Conservation (phyloP, 2,113 vertebrate genomes). For the Ptilonorhynchus violaceus region DNA sequence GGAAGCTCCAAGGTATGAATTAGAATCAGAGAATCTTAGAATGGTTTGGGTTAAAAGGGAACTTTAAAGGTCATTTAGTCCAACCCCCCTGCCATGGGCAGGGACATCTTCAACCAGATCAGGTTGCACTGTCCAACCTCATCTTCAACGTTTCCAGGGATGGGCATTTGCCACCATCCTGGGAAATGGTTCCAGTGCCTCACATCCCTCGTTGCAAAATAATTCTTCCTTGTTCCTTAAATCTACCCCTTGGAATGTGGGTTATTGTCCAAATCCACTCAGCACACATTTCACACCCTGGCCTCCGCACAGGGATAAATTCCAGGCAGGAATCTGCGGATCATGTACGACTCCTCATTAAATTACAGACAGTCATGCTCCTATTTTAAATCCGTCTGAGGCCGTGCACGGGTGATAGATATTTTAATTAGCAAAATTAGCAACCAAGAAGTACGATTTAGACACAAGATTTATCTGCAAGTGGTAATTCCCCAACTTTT, state of each 20-base stretch:
- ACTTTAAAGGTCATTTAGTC: not conserved
- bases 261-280: not conserved
- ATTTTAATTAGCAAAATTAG: slow-evolving; percentile 53
- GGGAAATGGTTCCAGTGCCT: rapidly evolving
- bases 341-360: not conserved
- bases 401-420: not conserved
- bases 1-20: not conserved
- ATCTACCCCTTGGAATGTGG: rapidly evolving
- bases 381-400: not conserved
- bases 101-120: not conserved
- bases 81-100: rapidly evolving
- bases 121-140: not conserved
- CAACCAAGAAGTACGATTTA: slow-evolving; percentile 19
- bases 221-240: not conserved
- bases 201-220: rapidly evolving
- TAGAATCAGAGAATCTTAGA: not conserved
- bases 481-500: not conserved
- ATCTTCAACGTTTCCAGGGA: not conserved
- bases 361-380: not conserved
- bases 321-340: not conserved
- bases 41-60: not conserved
- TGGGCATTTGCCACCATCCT: rapidly evolving
- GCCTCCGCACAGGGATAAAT: not conserved
- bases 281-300: not conserved
- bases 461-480: not conserved